Evolutionary conservation across 2,888 invertebrate species (phyloP).

Genomic region (Drosophila paucipuncta): DNA sequence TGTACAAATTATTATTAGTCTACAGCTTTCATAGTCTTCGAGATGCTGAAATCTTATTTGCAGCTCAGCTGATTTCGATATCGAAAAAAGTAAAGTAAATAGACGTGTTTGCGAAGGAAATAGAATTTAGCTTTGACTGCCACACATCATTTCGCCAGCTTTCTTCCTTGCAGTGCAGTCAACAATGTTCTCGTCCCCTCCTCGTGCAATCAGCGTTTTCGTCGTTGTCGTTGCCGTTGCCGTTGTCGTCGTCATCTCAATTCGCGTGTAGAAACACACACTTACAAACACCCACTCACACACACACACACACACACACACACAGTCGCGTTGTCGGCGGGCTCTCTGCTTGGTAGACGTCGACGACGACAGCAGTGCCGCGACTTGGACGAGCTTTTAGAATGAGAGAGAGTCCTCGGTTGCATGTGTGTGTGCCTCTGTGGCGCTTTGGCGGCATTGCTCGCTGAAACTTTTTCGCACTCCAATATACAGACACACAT

Average conservation of each 20-base stretch:
- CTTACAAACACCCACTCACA: conserved; percentile 20
- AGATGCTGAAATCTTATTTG: background rate
- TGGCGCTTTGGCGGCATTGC: conserved; percentile 55
- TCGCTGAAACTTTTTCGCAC: conserved; percentile 70
- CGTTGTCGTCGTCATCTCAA: conserved; percentile 74
- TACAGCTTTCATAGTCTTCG: background rate
- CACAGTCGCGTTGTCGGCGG: conserved; percentile 38
- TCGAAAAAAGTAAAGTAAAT: background rate
- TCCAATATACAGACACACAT: conserved; percentile 31
- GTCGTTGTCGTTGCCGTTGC: conserved; percentile 37
- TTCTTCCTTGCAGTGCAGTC: conserved; percentile 31
- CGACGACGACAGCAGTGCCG: conserved; percentile 49
- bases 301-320: conserved; percentile 9
- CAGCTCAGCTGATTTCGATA: background rate
- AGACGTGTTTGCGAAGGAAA: background rate
- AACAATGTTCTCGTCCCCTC: conserved; percentile 45
- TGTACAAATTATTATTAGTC: background rate
- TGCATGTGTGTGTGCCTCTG: conserved; percentile 32
- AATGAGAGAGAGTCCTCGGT: conserved; percentile 25
- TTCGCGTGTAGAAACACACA: conserved; percentile 59
- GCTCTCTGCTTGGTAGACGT: conserved; percentile 39
- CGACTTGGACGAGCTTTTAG: conserved; percentile 65
- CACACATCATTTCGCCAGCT: background rate
- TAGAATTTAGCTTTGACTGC: background rate
- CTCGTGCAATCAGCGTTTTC: conserved; percentile 34